Evolutionary conservation across 2,888 invertebrate species (phyloP).

Genomic region (Synergus umbraculus): DNA sequence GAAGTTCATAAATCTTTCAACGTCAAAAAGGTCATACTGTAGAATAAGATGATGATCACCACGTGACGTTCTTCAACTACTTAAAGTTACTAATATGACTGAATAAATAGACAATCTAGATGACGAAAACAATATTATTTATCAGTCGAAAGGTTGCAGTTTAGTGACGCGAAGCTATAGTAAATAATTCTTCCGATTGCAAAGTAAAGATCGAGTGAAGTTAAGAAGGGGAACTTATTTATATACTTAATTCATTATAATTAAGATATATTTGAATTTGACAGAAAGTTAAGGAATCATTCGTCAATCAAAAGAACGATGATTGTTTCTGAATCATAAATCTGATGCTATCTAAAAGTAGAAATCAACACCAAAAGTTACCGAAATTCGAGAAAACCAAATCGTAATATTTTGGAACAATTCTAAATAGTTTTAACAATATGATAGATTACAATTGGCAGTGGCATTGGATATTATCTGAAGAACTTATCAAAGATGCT

Average conservation of each 20-base stretch:
- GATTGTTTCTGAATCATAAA: not conserved
- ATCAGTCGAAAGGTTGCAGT: not conserved
- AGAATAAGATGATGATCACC: constrained; percentile 22
- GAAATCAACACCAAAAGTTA: not conserved
- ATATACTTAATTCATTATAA: not conserved
- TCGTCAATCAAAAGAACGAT: not conserved
- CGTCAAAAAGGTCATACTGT: constrained; percentile 32
- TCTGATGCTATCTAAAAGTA: not conserved
- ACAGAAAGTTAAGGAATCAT: too few relatives aligned
- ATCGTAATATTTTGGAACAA: not conserved
- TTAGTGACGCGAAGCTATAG: not conserved
- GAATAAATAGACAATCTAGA: constrained; percentile 27
- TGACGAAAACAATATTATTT: constrained; percentile 38
- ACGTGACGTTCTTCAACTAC: constrained; percentile 6
- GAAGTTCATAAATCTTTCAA: constrained; percentile 38
- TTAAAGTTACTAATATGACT: constrained; percentile 16
- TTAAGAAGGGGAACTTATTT: not conserved
- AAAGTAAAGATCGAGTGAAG: not conserved
- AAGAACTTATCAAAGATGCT: not conserved
- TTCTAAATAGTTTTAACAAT: not conserved
- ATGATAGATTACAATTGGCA: not conserved
- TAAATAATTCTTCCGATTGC: not conserved
- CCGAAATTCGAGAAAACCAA: not conserved
- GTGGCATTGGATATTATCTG: not conserved
- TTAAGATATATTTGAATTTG: not conserved